Conservation (phyloP, 1,140 invertebrate species). For the Gerris buenoi region DNA sequence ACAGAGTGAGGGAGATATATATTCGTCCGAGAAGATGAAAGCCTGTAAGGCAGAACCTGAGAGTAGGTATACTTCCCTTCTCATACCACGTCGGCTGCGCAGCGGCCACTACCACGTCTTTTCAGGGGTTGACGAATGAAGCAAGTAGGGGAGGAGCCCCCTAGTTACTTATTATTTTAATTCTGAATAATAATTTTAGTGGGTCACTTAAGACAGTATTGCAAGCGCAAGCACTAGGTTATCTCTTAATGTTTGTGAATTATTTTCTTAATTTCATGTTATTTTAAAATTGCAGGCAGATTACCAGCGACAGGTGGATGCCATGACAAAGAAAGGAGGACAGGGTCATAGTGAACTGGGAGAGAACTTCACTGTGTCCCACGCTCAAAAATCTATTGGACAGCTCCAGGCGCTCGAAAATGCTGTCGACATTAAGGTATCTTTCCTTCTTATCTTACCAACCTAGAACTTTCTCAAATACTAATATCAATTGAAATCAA, state of each 20-base stretch:
- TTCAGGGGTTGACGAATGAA: too few species aligned
- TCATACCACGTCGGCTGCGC: too few species aligned
- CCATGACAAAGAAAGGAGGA: conserved; percentile 72
- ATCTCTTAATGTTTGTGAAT: neutral
- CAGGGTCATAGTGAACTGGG: conserved; percentile 75
- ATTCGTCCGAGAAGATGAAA: too few species aligned
- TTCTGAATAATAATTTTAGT: too few species aligned
- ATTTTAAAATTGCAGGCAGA: conserved; percentile 32
- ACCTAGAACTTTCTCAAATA: too few species aligned
- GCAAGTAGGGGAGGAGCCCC: too few species aligned
- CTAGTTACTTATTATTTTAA: too few species aligned
- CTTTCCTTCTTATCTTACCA: neutral
- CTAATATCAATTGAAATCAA: too few species aligned
- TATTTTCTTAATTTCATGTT: neutral
- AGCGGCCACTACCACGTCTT: too few species aligned
- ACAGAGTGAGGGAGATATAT: too few species aligned
- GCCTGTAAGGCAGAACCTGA: too few species aligned
- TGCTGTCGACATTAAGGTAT: conserved; percentile 87
- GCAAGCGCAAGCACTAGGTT: neutral
- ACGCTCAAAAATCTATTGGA: conserved; percentile 71
- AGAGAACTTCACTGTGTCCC: conserved; percentile 91
- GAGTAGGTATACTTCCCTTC: too few species aligned
- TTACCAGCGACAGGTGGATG: conserved; percentile 81
- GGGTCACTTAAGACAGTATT: neutral
- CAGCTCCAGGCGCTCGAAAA: conserved; percentile 76